phyloP scores from a whole-genome alignment of 2,797 vertebrate genomes.

The Acridotheres tristis region DNA sequence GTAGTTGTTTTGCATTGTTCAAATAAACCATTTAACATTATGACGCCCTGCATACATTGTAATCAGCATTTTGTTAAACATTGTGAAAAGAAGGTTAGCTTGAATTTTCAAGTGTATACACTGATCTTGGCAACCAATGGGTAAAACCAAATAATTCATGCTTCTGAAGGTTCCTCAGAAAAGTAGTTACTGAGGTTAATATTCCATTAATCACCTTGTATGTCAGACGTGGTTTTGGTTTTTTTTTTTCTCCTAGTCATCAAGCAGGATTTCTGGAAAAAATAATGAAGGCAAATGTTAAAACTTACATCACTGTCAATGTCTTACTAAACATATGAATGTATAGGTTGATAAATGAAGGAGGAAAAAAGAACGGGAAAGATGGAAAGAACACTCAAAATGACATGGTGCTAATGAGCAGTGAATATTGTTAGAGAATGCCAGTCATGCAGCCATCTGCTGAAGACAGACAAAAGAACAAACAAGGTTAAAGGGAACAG shows the following conservation, averaged over 20 bases:
- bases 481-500: slow-evolving; percentile 56
- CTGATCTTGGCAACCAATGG: neutral
- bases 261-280: slow-evolving; percentile 32
- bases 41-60: neutral
- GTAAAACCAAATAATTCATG: neutral
- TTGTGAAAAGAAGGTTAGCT: neutral
- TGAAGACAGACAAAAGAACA: slow-evolving; percentile 50
- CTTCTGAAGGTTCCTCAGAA: slow-evolving; percentile 13
- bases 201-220: slow-evolving; percentile 55
- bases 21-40: slow-evolving; percentile 37
- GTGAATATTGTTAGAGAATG: slow-evolving; percentile 41
- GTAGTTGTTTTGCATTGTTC: slow-evolving; percentile 6
- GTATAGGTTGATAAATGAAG: slow-evolving; percentile 48
- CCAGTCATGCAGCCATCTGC: slow-evolving; percentile 62
- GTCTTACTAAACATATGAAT: slow-evolving; percentile 43
- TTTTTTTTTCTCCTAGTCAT: neutral
- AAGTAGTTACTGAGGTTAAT: slow-evolving; percentile 47
- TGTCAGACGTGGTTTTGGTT: neutral
- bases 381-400: slow-evolving; percentile 53
- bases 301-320: slow-evolving; percentile 29
- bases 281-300: slow-evolving; percentile 35
- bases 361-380: slow-evolving; percentile 25
- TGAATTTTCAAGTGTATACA: slow-evolving; percentile 1
- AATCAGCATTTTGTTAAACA: slow-evolving; percentile 22
- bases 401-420: slow-evolving; percentile 68